Percentiles rank a stretch among this genome's conserved stretches.
phyloP scores from a whole-genome alignment of 2,888 invertebrate genomes.

The Luperina nickerlii region DNA sequence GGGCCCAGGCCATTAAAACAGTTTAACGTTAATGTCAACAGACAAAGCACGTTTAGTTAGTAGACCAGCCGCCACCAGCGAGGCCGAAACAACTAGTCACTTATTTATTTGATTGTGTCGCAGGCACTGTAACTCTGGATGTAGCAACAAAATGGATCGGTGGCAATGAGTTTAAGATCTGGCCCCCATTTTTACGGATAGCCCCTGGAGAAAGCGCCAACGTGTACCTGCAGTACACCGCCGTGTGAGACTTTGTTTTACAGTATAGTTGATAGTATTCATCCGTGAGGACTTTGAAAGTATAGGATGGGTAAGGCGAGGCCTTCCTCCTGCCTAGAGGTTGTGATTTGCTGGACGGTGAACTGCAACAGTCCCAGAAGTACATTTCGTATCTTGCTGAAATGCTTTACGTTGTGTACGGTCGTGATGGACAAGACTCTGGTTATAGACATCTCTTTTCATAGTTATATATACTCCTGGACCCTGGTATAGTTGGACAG shows the following conservation, averaged over 20 bases:
- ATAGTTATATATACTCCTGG: not conserved
- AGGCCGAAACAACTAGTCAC: not conserved
- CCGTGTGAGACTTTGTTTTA: slow-evolving; percentile 66
- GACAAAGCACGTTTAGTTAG: not conserved
- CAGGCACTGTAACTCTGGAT: slow-evolving; percentile 72
- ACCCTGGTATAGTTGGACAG: not conserved
- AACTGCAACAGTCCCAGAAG: not conserved
- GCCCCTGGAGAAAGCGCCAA: slow-evolving; percentile 66
- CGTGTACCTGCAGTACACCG: slow-evolving; percentile 79
- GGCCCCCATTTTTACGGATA: slow-evolving; percentile 73
- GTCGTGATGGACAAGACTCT: too few species aligned
- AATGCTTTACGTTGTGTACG: not conserved
- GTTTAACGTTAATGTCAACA: not conserved
- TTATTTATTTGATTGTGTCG: not conserved
- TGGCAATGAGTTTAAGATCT: slow-evolving; percentile 70
- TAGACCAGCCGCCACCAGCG: not conserved
- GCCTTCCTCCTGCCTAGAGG: not conserved
- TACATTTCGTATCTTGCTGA: not conserved
- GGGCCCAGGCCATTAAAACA: too few species aligned
- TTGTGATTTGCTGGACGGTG: not conserved
- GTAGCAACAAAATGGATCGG: slow-evolving; percentile 72
- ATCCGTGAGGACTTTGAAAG: not conserved
- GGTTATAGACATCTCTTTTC: not conserved
- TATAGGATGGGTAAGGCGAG: not conserved
- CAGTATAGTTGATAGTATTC: not conserved